Base-by-base conservation (phyloP, 2,888 invertebrate genomes). In the Craniophora ligustri region DNA sequence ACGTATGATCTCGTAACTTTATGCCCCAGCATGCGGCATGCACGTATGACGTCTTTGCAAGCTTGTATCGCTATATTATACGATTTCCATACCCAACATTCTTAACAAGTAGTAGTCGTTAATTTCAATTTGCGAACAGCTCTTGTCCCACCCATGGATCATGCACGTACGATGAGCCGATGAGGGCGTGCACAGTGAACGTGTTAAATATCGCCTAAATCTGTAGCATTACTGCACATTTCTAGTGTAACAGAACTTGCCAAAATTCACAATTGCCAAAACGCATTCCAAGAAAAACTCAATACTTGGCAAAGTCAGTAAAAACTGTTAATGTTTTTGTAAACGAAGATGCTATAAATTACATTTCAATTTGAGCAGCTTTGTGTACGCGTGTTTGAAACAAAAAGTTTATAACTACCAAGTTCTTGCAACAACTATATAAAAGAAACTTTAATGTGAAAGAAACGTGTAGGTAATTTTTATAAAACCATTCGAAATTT, bases 321-420 rank as follows among this genome's bases (percentile, higher is more conserved):
- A 56, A 51, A 55, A 16, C 26, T 30, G 3, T 30, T 35, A 54
- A 53, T 30, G 19, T 19, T 7, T 55, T 28, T 13, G 21, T 26
- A 64, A 59, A 39, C 14, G 16, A n/a, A 40, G 16, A 40, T 39
- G 30, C 35, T 18, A 19, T 58, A 63, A 55, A 59, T 59, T 26
- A 44, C 23, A 31, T 10, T 21, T 15, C 23, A 44, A 55, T 64
- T 40, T 21, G 13, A 18, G 11, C 2, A 28, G 19, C 6, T 19
- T 32, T 36, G 41, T 23, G 31, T 54, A 41, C 3, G 14, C 3
- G 26, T 28, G 42, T 13, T 10, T 55, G 6, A 15, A 35, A n/a
- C 8, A 14, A 40, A 31, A 36, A 40, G 35, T 44, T 55, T 34
- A 21, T 7, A 8, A 2, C 4, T 19, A 19, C 19, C 5, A 5